Percentiles rank a stretch among this genome's conserved stretches.
phyloP scores from a whole-genome alignment of 2,797 vertebrate species.

The Neosalanx taihuensis region DNA sequence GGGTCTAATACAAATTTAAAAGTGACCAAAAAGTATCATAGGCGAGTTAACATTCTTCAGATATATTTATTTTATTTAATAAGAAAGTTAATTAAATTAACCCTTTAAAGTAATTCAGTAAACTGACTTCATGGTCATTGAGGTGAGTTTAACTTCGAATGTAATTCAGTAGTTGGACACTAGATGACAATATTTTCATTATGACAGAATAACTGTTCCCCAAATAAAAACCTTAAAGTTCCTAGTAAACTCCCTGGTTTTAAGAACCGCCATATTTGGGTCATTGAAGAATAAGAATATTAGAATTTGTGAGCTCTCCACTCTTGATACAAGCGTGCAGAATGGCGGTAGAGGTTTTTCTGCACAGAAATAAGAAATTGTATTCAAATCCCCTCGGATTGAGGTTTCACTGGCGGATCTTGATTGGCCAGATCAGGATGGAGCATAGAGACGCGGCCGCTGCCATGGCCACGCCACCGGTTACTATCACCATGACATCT shows the following conservation, averaged over 20 bases:
- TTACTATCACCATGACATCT: conserved; percentile 79
- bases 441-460: conserved; percentile 67
- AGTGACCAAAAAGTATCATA: too few species aligned
- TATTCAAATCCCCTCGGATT: not conserved
- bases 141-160: conserved; percentile 1
- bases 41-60: not conserved
- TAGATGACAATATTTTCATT: conserved; percentile 31
- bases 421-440: conserved; percentile 82
- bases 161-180: conserved; percentile 33
- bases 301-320: not conserved
- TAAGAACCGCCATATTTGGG: not conserved
- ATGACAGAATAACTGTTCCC: not conserved
- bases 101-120: not conserved
- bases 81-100: not conserved
- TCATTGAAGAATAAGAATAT: not conserved
- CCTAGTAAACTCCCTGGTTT: not conserved
- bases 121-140: not conserved
- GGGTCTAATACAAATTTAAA: too few species aligned
- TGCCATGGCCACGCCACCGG: conserved; percentile 68
- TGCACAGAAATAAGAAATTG: conserved; percentile 6
- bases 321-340: not conserved
- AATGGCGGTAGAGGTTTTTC: not conserved
- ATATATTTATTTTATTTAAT: not conserved
- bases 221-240: not conserved
- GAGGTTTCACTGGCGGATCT: conserved; percentile 67